Evolutionary conservation across 2,888 invertebrate genomes (phyloP).

Genomic region (Pammene fasciana): DNA sequence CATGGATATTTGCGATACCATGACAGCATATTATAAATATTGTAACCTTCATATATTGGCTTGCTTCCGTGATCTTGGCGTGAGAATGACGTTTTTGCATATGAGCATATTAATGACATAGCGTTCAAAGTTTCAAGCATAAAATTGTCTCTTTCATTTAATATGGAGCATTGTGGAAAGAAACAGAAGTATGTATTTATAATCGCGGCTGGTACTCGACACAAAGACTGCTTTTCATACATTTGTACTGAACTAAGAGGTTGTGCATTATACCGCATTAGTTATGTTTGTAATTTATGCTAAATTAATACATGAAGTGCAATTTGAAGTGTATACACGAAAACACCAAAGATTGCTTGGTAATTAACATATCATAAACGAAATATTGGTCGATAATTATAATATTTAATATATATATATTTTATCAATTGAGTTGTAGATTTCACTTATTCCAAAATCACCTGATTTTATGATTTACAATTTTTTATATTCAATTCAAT

Average conservation of each 20-base stretch:
- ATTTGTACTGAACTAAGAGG: conserved; percentile 41
- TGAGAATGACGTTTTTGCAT: too few relatives aligned
- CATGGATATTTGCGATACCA: too few relatives aligned
- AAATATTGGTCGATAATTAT: not conserved
- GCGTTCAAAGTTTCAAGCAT: too few relatives aligned
- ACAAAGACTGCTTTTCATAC: conserved; percentile 50
- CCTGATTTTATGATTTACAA: too few relatives aligned
- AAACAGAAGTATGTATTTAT: not conserved
- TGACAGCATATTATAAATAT: too few relatives aligned
- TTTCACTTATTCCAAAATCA: too few relatives aligned
- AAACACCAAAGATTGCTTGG: conserved; percentile 72
- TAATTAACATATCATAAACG: conserved; percentile 58
- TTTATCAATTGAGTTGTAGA: too few relatives aligned
- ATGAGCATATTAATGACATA: too few relatives aligned
- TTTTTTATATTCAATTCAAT: too few relatives aligned
- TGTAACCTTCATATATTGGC: too few relatives aligned
- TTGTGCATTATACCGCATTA: conserved; percentile 24
- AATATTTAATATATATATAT: too few relatives aligned
- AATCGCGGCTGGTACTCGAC: conserved; percentile 35
- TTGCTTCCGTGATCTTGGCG: too few relatives aligned
- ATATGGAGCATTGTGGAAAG: not conserved
- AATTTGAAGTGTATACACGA: conserved; percentile 50
- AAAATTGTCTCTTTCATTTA: not conserved
- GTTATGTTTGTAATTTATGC: conserved; percentile 5
- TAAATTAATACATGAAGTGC: conserved; percentile 33